phyloP scores from a whole-genome alignment of 2,888 invertebrate species.

The Dicyrtomina minuta region DNA sequence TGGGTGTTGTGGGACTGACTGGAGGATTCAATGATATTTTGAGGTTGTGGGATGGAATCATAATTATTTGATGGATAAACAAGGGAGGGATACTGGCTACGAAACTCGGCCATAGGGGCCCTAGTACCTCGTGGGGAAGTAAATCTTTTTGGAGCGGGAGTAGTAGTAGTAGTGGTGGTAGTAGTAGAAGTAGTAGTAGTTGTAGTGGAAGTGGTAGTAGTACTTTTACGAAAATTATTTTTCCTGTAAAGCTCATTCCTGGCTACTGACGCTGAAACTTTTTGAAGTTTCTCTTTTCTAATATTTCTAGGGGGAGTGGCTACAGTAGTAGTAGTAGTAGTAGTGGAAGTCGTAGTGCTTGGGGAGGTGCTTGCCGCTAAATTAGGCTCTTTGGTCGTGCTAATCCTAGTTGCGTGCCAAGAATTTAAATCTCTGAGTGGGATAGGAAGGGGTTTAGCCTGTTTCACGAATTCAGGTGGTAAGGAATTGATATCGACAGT shows the following conservation, averaged over 20 bases:
- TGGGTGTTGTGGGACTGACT: not conserved
- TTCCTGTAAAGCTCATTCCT: not conserved
- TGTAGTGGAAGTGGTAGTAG: not conserved
- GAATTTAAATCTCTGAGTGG: constrained; percentile 28
- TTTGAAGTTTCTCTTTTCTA: not conserved
- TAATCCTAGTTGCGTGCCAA: constrained; percentile 33
- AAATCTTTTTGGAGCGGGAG: not conserved
- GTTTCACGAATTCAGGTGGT: constrained; percentile 26
- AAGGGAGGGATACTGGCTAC: not conserved
- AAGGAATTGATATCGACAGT: constrained; percentile 31
- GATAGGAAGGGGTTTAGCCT: constrained; percentile 32
- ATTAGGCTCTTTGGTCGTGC: constrained; percentile 28
- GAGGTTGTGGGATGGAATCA: not conserved
- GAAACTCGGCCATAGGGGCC: not conserved
- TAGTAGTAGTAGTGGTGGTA: not conserved
- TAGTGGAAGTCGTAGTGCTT: not conserved
- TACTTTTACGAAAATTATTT: constrained; percentile 30
- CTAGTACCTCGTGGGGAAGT: not conserved
- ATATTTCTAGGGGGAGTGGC: not conserved
- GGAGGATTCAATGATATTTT: not conserved
- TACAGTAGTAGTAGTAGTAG: not conserved
- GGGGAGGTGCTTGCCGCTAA: not conserved
- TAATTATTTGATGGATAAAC: not conserved
- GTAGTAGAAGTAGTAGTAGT: not conserved
- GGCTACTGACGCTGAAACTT: not conserved